Evolutionary conservation across 2,797 vertebrate genomes (phyloP), one percentile per base, ranked within the genome.

Genomic region (Esox lucius): DNA sequence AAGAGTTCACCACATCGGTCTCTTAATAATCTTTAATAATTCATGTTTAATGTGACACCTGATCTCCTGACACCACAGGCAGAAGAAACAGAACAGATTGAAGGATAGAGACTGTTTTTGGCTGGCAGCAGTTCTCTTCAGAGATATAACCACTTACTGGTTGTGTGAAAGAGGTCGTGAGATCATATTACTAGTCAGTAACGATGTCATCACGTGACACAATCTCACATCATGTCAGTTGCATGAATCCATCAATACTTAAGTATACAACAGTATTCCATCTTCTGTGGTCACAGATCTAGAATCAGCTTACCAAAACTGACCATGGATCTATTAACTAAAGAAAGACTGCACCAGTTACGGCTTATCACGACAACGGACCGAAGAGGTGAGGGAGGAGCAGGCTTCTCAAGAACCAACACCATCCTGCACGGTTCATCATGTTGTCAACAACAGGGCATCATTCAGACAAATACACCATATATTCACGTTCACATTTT

Each of bases 51-150:
- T 31, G 31, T 31, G 28, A 31, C 28, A 31, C 28, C 28, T 31
- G 28, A 31, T 31, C 28, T 31, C 3, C 28, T 31, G 28, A 31
- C 28, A 31, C 28, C 28, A 31, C 28, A 1, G 28, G 28, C 28
- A 19, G 6, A 67, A 76, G 71, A 70, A 39, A 22, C 51, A 59
- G 19, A 75, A n/a, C 31, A 75, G 33, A 69, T 22, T 33, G 70
- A 71, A 51, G 7, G 53, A 66, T 48, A 59, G 26, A 67, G 68
- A 31, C n/a, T 71, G 42, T 59, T 59, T 13, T 11, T 61, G 16
- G 22, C 56, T 24, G 56, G 56, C 56, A 24, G 56, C n/a, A 24
- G 19, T 22, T 26, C 22, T 26, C 56, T 22, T 49, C 48, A 49
- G 49, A 53, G 17, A 19, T 53, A 61, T 22, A 26, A 19, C 2